A percentile compares a stretch with the other conserved stretches of the same genome.
phyloP scores from a whole-genome alignment of 23 tunicate species.

The Trididemnum clinides region DNA sequence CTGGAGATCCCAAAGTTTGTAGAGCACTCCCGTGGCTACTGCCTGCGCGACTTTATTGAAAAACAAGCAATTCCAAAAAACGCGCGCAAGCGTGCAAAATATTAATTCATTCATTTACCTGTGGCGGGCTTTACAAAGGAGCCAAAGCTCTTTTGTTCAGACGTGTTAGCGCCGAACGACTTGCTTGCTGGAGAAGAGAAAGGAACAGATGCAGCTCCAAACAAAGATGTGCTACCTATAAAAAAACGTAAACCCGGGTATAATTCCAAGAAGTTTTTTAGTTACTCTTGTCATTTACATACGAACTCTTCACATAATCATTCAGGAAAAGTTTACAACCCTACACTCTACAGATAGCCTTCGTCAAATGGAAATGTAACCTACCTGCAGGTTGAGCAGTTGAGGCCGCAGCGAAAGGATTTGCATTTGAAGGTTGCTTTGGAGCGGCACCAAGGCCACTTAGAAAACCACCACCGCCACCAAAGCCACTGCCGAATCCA shows the following conservation, averaged over 20 bases:
- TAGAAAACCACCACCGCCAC: slow-evolving; percentile 51
- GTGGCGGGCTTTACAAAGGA: slow-evolving; percentile 46
- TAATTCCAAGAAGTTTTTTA: no score
- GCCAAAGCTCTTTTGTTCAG: not conserved
- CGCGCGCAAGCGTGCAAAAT: no score
- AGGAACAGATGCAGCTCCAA: slow-evolving; percentile 47
- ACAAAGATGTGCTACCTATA: slow-evolving; percentile 44
- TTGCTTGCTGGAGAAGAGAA: slow-evolving; percentile 37
- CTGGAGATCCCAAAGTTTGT: no score
- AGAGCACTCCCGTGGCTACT: no score
- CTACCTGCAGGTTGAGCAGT: slow-evolving; percentile 29
- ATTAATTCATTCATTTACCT: slow-evolving; percentile 22
- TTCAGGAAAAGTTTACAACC: no score
- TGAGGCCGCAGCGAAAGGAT: slow-evolving; percentile 54
- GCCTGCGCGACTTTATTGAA: no score
- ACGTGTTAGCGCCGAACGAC: not conserved
- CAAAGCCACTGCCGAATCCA: not conserved
- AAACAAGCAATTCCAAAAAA: no score
- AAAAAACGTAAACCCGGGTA: no score
- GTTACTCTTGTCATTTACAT: no score
- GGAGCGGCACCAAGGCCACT: slow-evolving; percentile 60
- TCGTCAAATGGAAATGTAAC: no score
- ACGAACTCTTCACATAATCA: no score
- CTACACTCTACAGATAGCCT: no score
- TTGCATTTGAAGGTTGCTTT: not conserved